Conservation (phyloP, 2,888 invertebrate species). For the Cephalotes varians region DNA sequence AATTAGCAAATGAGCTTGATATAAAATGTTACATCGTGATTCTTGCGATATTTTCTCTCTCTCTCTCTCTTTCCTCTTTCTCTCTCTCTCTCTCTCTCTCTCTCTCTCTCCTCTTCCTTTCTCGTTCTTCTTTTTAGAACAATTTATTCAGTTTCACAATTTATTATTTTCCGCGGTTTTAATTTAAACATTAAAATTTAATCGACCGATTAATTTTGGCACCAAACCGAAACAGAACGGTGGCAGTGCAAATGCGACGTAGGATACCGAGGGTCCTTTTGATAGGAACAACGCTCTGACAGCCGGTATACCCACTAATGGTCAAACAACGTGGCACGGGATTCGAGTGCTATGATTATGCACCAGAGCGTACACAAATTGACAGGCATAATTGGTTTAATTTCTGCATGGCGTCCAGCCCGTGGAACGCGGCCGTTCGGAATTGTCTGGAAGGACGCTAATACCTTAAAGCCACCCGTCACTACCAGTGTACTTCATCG, state of each 20-base stretch:
- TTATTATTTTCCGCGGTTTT: neutral
- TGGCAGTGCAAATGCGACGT: slow-evolving; percentile 67
- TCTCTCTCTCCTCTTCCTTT: neutral
- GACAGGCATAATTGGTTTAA: slow-evolving; percentile 81
- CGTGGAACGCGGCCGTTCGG: slow-evolving; percentile 39
- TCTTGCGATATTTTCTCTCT: neutral
- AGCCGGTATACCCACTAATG: slow-evolving; percentile 76
- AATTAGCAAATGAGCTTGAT: neutral
- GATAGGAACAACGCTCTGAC: slow-evolving; percentile 65
- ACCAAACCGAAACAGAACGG: slow-evolving; percentile 67
- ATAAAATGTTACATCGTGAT: neutral
- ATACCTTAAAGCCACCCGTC: slow-evolving; percentile 36
- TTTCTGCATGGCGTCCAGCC: slow-evolving; percentile 66
- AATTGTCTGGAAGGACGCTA: slow-evolving; percentile 56
- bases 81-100: neutral
- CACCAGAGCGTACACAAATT: slow-evolving; percentile 74
- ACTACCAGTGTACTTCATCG: slow-evolving; percentile 24
- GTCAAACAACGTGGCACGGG: slow-evolving; percentile 79
- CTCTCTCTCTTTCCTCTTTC: neutral
- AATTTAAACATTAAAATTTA: slow-evolving; percentile 33
- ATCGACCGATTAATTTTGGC: slow-evolving; percentile 68
- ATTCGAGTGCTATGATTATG: slow-evolving; percentile 80
- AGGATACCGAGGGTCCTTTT: slow-evolving; percentile 72
- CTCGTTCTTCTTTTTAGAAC: too few species aligned
- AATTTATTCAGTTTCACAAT: neutral